These are phyloP conservation scores for Melitaea cinxia DNA, from an alignment of 1,140 invertebrate species.

Conservation along the genomic window DNA sequence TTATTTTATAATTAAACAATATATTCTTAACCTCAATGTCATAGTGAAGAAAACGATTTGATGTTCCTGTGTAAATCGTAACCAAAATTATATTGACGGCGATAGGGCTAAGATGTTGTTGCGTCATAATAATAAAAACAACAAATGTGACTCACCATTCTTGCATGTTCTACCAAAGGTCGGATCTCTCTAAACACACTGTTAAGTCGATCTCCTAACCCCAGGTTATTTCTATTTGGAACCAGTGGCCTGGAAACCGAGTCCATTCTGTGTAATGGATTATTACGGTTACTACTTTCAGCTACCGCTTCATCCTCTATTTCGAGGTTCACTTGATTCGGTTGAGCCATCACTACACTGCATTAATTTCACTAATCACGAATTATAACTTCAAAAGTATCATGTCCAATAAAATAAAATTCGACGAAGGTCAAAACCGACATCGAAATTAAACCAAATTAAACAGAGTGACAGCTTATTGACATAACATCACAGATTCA, in stretches of 20 bases:
- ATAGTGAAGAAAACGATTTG: no score
- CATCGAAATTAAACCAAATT: no score
- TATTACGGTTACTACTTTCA: slow-evolving; percentile 54
- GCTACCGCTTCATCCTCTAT: slow-evolving; percentile 64
- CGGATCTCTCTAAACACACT: slow-evolving; percentile 75
- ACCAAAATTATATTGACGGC: background rate
- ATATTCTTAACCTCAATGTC: no score
- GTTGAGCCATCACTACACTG: slow-evolving; percentile 59
- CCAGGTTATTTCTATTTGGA: slow-evolving; percentile 60
- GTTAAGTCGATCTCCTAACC: slow-evolving; percentile 70
- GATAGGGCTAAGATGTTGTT: slow-evolving; percentile 7
- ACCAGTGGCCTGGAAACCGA: slow-evolving; percentile 55
- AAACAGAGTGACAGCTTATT: no score
- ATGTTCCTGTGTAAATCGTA: no score
- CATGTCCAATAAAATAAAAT: slow-evolving; percentile 30
- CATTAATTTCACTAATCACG: background rate
- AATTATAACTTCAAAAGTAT: slow-evolving; percentile 27
- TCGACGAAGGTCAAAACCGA: slow-evolving; percentile 50
- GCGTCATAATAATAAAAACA: slow-evolving; percentile 28
- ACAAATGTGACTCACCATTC: slow-evolving; percentile 59
- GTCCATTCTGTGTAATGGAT: slow-evolving; percentile 61
- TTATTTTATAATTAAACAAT: no score
- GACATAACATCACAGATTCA: no score
- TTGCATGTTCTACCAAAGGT: slow-evolving; percentile 72
- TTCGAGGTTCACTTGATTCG: slow-evolving; percentile 68